Evolutionary conservation across 2,113 vertebrate genomes (phyloP), one percentile per base, ranked within the genome.

Genomic region (Engraulis encrasicolus): DNA sequence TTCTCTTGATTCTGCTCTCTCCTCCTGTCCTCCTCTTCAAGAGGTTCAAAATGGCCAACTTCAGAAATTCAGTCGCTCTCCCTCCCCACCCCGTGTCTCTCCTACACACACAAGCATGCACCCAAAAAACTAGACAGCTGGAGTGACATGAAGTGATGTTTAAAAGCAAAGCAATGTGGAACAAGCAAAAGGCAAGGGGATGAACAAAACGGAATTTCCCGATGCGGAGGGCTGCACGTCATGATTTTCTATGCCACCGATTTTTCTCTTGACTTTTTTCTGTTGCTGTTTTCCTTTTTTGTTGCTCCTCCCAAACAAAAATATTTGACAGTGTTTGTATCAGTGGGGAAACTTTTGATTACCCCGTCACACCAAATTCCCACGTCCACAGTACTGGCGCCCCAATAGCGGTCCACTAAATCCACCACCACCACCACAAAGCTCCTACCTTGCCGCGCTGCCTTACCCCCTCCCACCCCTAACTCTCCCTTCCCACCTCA

Each of bases 391-490:
- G n/a, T 31, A 31, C n/a, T 23, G 7, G 58, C n/a, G 52, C 6
- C 7, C 58, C 58, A 66, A 66, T 11, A 66, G 7, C 11, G 14
- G 58, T 27, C 23, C 58, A 66, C 58, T n/a, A 66, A 1, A 7
- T 27, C 58, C 58, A 11, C n/a, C n/a, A 6, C 83, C 80, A 45
- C 80, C 71, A 78, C 85, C 86, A n/a, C n/a, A n/a, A n/a, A n/a
- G n/a, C n/a, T n/a, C 11, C 80, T 78, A 74, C 90, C 83, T 85
- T 84, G 84, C 87, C 91, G 88, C 89, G 83, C 83, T 85, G 74
- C 90, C 89, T 89, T 86, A 88, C 77, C 54, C 86, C 88, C 89
- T 78, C 89, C 90, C 82, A 82, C 84, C 84, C 84, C 82, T 85
- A 83, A 74, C 77, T 3, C 86, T 61, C 61, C 83, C 83, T 86